These are phyloP conservation scores for Cacatua alba DNA, from an alignment of 2,113 vertebrate genomes.

Conservation along the genomic window DNA sequence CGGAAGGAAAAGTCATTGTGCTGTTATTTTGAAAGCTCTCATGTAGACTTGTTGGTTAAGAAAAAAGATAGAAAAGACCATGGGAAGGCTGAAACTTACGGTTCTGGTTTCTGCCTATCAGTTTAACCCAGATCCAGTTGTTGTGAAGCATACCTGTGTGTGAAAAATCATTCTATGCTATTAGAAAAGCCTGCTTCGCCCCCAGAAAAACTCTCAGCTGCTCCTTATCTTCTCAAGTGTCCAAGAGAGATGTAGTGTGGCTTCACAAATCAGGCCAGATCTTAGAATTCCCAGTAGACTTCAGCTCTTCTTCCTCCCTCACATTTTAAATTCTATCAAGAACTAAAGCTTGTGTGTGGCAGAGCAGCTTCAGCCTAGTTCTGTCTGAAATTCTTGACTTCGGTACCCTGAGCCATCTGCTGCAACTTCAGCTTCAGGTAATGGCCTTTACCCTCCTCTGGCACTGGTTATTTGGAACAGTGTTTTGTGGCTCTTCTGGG, in stretches of 20 bases:
- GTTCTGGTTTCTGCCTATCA: not conserved
- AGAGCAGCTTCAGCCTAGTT: not conserved
- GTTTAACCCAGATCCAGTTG: not conserved
- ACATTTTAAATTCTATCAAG: not conserved
- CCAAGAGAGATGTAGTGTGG: rapidly evolving
- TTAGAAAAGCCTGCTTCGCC: not conserved
- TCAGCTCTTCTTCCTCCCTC: not conserved
- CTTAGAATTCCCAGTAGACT: not conserved
- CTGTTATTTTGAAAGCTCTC: not conserved
- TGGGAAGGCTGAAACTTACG: not conserved
- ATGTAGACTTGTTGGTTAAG: not conserved
- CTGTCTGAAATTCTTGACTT: not conserved
- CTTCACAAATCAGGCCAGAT: not conserved
- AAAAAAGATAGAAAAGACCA: not conserved
- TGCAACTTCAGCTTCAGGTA: not conserved
- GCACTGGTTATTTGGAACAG: not conserved
- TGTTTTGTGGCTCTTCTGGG: not conserved
- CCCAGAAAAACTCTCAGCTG: not conserved
- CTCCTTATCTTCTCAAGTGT: rapidly evolving
- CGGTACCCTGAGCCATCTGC: not conserved
- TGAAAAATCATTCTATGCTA: not conserved
- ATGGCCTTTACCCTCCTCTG: not conserved
- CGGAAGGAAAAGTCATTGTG: not conserved
- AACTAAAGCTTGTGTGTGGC: rapidly evolving
- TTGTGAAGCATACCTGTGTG: not conserved